Conservation (phyloP, 1,140 invertebrate genomes). For the Apis dorsata region DNA sequence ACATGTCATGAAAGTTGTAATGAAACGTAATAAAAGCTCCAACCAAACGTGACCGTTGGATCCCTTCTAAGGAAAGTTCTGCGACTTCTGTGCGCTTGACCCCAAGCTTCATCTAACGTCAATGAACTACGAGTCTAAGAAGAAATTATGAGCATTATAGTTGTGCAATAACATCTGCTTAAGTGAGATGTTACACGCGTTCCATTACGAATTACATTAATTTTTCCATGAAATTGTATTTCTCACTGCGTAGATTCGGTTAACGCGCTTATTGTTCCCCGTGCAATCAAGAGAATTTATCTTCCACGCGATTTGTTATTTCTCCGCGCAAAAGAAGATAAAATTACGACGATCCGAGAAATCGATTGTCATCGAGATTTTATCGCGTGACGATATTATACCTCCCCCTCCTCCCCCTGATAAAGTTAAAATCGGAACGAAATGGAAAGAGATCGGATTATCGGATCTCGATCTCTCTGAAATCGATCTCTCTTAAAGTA, state of each 20-base stretch:
- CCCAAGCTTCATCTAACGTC: constrained; percentile 29
- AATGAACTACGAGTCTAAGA: constrained; percentile 23
- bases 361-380: not conserved
- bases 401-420: not conserved
- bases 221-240: constrained; percentile 9
- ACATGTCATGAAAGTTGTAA: constrained; percentile 18
- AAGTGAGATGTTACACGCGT: not conserved
- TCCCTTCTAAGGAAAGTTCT: constrained; percentile 27
- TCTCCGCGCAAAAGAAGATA: too few relatives aligned
- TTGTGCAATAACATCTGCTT: constrained; percentile 26
- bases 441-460: constrained; percentile 48
- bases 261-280: not conserved
- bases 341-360: too few relatives aligned
- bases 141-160: constrained; percentile 24
- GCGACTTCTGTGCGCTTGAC: constrained; percentile 18
- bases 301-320: not conserved
- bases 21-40: constrained; percentile 38
- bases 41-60: not conserved
- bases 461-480: constrained; percentile 54
- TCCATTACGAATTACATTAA: constrained; percentile 12
- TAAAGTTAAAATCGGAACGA: constrained; percentile 43
- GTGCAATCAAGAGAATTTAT: not conserved
- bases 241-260: not conserved
- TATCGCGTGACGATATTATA: constrained; percentile 39
- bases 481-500: constrained; percentile 15